Base-by-base conservation (phyloP, 1,140 invertebrate species). In the Ostrea edulis region DNA sequence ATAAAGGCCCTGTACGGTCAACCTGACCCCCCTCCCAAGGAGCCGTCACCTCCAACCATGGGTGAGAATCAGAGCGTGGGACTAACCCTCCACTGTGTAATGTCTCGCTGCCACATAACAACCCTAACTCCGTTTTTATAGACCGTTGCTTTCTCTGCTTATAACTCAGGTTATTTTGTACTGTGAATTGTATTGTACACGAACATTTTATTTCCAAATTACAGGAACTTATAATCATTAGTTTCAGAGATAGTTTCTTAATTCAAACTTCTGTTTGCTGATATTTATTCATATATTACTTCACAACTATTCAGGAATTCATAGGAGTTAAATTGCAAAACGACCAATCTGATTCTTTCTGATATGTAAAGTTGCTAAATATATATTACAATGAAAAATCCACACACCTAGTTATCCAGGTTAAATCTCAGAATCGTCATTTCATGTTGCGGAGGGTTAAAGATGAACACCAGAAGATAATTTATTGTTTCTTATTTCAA, bases 1-100 rank as follows among this genome's bases (percentile, higher is more conserved):
- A 71, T 92, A 12, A 90, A 92, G 68, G 86, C 90, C 22, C 86
- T 93, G 62, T 93, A 93, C 51, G 92, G 91, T 8, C 91, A 89
- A 4, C 82, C 89, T 2, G 91, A 90, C 4, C 90, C 87, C n/a
- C 92, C 91, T 62, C 86, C 87, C 11, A 86, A 86, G 85, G 77
- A 85, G 52, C 12, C 89, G 22, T 68, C 86, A 55, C 86, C 88
- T 8, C 77, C 84, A 14, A 87, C 58, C 83, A 85, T 83, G 84
- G 85, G 85, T 88, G 87, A 88, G 84, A 77, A 44, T 65, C 25
- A 44, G 25, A 81, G 71, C 14, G 9, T 35, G n/a, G 54, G 53
- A 35, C 83, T 53, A 65, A 85, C 68, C 25, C 68, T 35, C 14
- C 82, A 84, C 68, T 14, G 14, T 84, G 82, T 84, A 55, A 25